These are phyloP conservation scores for Hetaerina titia DNA, from an alignment of 2,888 invertebrate species.

Conservation along the genomic window DNA sequence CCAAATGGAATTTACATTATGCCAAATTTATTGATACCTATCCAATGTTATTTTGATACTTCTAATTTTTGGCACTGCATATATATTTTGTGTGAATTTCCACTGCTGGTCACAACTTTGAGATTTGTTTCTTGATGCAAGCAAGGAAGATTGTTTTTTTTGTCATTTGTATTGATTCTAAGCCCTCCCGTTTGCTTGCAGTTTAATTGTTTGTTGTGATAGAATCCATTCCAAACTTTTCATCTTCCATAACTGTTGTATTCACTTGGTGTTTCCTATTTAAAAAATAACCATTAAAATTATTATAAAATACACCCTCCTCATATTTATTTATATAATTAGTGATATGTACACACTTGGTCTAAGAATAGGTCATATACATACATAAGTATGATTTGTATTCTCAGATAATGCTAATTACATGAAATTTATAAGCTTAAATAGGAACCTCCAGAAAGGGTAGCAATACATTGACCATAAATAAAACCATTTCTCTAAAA, in stretches of 20 bases:
- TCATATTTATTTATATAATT: conserved; percentile 27
- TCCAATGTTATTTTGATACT: not conserved
- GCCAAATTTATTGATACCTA: not conserved
- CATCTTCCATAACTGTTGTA: not conserved
- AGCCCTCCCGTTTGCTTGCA: not conserved
- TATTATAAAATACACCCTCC: conserved; percentile 32
- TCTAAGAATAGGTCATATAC: not conserved
- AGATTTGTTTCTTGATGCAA: not conserved
- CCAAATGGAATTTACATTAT: not conserved
- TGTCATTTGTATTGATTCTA: not conserved
- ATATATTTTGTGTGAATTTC: not conserved
- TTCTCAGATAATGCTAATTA: not conserved
- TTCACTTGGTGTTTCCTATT: not conserved
- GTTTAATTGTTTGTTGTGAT: not conserved
- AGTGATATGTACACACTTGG: conserved; percentile 30
- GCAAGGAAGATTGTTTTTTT: not conserved
- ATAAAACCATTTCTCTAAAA: not conserved
- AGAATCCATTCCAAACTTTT: not conserved
- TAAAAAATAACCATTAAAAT: not conserved
- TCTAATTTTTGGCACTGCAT: not conserved
- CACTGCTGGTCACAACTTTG: not conserved
- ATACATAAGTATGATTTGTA: not conserved
- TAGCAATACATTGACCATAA: not conserved
- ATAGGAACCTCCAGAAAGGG: conserved; percentile 27
- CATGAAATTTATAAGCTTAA: not conserved